phyloP scores from a whole-genome alignment of 1,140 invertebrate genomes.

The Amyelois transitella region DNA sequence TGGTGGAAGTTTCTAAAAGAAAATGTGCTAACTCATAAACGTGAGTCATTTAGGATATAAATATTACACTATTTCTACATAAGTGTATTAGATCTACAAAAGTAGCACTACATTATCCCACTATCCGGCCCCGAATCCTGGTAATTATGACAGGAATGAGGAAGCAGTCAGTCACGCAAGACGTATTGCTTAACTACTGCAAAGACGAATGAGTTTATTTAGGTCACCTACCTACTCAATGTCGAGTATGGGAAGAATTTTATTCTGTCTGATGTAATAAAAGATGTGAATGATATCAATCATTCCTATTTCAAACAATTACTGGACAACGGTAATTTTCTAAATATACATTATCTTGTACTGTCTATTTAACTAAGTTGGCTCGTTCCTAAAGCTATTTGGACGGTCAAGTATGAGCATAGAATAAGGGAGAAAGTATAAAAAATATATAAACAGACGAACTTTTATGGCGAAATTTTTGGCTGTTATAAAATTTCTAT shows the following conservation, averaged over 20 bases:
- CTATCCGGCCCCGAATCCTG: not conserved
- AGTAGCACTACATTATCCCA: not conserved
- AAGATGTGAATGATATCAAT: not conserved
- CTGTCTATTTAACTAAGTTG: too few species aligned
- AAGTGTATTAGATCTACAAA: not conserved
- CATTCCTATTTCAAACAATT: too few species aligned
- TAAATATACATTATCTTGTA: too few species aligned
- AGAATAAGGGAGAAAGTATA: too few species aligned
- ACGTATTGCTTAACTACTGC: not conserved
- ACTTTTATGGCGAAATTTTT: too few species aligned
- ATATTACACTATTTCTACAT: not conserved
- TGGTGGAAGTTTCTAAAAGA: too few species aligned
- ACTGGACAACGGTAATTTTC: too few species aligned
- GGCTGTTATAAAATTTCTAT: too few species aligned
- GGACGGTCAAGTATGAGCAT: too few species aligned
- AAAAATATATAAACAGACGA: too few species aligned
- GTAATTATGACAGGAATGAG: not conserved
- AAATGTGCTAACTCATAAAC: too few species aligned
- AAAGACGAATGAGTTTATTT: not conserved
- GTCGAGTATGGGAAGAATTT: not conserved
- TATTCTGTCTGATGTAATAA: not conserved
- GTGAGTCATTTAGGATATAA: not conserved
- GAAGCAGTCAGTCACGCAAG: not conserved
- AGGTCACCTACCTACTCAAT: not conserved
- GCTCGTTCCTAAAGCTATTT: too few species aligned